Percentiles rank a stretch among this genome's conserved stretches.
Evolutionary conservation across 2,888 invertebrate genomes (phyloP).

Genomic region (Dynastes maya): DNA sequence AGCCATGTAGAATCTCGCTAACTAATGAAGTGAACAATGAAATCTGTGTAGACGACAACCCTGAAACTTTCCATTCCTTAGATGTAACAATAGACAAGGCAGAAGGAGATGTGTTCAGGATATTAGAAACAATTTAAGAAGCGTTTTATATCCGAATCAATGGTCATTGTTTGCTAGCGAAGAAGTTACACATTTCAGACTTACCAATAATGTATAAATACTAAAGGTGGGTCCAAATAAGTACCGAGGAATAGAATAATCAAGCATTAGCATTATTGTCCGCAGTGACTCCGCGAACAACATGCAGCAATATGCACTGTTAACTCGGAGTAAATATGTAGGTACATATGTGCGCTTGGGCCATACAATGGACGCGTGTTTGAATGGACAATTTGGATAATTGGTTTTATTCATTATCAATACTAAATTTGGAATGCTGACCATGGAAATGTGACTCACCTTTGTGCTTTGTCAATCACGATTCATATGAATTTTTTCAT

Average conservation of each 20-base stretch:
- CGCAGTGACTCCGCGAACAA: too few relatives aligned
- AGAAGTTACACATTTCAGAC: conserved; percentile 9
- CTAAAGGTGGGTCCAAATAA: conserved; percentile 21
- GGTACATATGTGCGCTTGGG: too few relatives aligned
- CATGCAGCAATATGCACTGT: background rate
- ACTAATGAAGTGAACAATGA: conserved; percentile 41
- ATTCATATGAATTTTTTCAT: too few relatives aligned
- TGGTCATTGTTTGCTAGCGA: conserved; percentile 27
- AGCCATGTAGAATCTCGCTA: conserved; percentile 13
- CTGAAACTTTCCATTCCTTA: conserved; percentile 24
- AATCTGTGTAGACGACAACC: conserved; percentile 11
- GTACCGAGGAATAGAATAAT: conserved; percentile 20
- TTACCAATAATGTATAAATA: conserved; percentile 1
- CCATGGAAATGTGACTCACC: background rate
- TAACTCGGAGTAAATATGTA: background rate
- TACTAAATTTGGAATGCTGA: background rate
- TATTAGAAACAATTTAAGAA: conserved; percentile 22
- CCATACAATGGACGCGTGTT: too few relatives aligned
- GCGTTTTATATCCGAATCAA: conserved; percentile 35
- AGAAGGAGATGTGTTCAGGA: conserved; percentile 4
- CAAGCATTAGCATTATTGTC: conserved; percentile 3
- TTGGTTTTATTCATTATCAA: too few relatives aligned
- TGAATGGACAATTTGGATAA: too few relatives aligned
- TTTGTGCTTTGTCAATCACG: background rate
- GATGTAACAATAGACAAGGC: background rate